Base-by-base conservation (phyloP, 2,888 invertebrate species). In the Archaeoteleia sp. region DNA sequence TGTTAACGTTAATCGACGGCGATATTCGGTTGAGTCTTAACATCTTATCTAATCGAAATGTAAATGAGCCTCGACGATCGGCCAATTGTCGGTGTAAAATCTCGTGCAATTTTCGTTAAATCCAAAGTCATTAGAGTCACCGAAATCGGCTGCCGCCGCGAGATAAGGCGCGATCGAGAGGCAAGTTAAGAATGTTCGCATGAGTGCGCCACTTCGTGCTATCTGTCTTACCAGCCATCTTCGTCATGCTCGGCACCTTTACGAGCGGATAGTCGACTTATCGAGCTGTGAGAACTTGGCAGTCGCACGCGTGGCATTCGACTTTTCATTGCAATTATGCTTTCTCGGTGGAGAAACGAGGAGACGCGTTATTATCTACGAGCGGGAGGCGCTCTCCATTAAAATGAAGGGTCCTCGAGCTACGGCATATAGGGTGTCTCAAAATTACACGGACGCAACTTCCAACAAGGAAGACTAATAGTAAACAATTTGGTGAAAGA, bases 241-340 rank as follows among this genome's bases (percentile, higher is more conserved):
- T 45, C 61, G 40, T 51, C 55, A 37, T 57, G 61, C 55, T 66
- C 58, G 57, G 49, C 58, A 54, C 54, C 63, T 71, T 67, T 63
- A 62, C 71, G 63, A 43, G 49, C 42, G 49, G 54, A 63, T 58
- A 62, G 58, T 58, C 62, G 68, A 68, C 68, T 49, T 63, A 63
- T 63, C 62, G 68, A 30, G 49, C 15, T 6, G 23, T 5, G 51
- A 62, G 54, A 55, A 54, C 40, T 68, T 65, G 71, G 60, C 43
- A 51, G 39, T 54, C 57, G 53, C 53, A 46, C 61, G 66, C 66
- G 65, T 62, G 66, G 55, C 61, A 70, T 62, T 20, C 58, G 39
- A 70, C 61, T 72, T 71, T 72, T 70, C 72, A 70, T 70, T 66
- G 69, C 63, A 72, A 72, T 72, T 67, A 67, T 66, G 67, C 51